Evolutionary conservation across 1,140 invertebrate genomes (phyloP).

Genomic region (Diorhabda sublineata): DNA sequence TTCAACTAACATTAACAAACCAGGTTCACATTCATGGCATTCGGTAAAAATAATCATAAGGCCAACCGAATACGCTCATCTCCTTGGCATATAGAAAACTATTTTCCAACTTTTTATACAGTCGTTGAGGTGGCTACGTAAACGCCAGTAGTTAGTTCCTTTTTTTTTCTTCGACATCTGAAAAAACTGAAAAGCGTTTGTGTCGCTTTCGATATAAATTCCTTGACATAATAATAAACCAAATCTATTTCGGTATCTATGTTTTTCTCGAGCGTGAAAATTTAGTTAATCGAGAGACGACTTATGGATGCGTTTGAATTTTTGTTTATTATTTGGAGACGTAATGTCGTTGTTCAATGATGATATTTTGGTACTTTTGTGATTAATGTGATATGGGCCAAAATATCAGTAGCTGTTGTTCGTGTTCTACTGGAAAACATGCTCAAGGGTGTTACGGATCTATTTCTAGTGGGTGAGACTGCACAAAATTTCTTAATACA

Average conservation of each 20-base stretch:
- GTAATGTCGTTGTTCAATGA: too few species aligned
- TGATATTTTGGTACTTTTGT: neutral
- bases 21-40: conserved; percentile 3
- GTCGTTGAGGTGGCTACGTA: conserved; percentile 28
- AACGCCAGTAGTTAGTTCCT: conserved; percentile 14
- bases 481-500: neutral
- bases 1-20: conserved; percentile 12
- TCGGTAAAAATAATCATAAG: conserved; percentile 16
- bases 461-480: conserved; percentile 25
- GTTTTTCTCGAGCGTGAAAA: neutral
- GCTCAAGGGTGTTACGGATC: conserved; percentile 28
- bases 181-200: neutral
- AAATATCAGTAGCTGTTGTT: conserved; percentile 35
- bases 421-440: conserved; percentile 30
- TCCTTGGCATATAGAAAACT: neutral
- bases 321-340: too few species aligned
- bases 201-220: neutral
- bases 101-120: conserved; percentile 17
- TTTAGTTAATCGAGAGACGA: neutral
- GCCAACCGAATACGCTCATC: neutral
- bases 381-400: conserved; percentile 29
- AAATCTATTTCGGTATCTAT: neutral
- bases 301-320: too few species aligned
- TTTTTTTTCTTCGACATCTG: neutral
- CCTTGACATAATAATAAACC: neutral